Evolutionary conservation across 2,797 vertebrate species (phyloP), one percentile per base, ranked within the genome.

Genomic region (Selene dorsalis): DNA sequence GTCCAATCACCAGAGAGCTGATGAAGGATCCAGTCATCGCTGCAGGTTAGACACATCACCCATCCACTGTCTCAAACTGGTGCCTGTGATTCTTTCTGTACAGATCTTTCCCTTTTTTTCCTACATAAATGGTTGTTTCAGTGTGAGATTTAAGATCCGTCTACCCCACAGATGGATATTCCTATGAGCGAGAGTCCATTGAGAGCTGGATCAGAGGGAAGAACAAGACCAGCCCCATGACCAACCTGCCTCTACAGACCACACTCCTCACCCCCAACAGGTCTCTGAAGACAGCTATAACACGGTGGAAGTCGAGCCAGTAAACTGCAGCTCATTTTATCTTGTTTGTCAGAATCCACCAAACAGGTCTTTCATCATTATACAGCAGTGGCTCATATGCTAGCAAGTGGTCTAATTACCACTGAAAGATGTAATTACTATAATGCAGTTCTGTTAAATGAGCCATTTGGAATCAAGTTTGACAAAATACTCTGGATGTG

Each of bases 1-100:
- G 97, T 81, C 96, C 96, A 13, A 96, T 97, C 92, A 96, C 95
- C 59, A 94, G 95, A 84, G 97, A 97, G 79, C 81, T 97, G 56
- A 97, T 97, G 96, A 95, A 90, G 56, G 95, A 98, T 66, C 96
- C 96, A 7, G 95, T 97, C 84, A 97, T 96, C 3, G 96, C 96
- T 78, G 93, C 96, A 95, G 96, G 97, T 97, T 28, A 91, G 75
- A 75, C 13, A 7, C 11, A 24, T 12, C 6, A 35, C 32, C 32
- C 32, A 4, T 56, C 55, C 16, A 55, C 8, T 2, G 39, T 61
- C 17, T 55, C 16, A 38, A 52, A 35, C 41, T 24, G 7, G 30
- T 4, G 18, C 17, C 12, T 43, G 22, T 8, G 5, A 45, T 43
- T 65, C 43, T 41, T 58, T 53, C 5, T 26, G 8, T 6, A 12